phyloP scores from a whole-genome alignment of 2,113 vertebrate genomes.

The Hyperopisus bebe region DNA sequence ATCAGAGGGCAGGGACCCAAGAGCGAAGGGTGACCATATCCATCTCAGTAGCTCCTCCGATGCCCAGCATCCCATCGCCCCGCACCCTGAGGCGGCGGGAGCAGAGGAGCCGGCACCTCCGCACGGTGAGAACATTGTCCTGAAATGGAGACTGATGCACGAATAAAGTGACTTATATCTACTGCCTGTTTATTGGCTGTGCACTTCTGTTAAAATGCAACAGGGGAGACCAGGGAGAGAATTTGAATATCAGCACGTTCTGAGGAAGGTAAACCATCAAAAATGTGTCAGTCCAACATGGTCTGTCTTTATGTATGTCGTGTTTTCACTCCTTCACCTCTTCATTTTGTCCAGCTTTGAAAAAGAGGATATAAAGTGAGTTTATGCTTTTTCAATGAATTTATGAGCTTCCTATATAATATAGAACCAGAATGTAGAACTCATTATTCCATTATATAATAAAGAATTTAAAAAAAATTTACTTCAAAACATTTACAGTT shows the following conservation, averaged over 20 bases:
- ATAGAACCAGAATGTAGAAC: neutral
- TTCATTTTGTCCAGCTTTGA: neutral
- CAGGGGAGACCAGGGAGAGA: conserved; percentile 61
- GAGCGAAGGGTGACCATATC: conserved; percentile 75
- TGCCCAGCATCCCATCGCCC: conserved; percentile 79
- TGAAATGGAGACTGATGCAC: neutral
- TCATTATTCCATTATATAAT: neutral
- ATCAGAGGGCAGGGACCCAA: conserved; percentile 70
- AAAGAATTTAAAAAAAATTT: neutral
- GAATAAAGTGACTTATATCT: neutral
- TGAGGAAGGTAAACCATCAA: conserved; percentile 52
- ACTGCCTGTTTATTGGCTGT: neutral
- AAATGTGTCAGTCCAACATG: neutral
- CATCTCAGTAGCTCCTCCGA: conserved; percentile 74
- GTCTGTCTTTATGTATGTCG: neutral
- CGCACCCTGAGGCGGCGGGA: conserved; percentile 72
- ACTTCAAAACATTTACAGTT: neutral
- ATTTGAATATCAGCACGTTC: conserved; percentile 51
- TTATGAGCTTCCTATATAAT: neutral
- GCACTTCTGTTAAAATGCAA: conserved; percentile 43
- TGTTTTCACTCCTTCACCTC: neutral
- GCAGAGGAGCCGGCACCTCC: conserved; percentile 72
- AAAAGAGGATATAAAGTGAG: neutral
- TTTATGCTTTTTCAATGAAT: neutral
- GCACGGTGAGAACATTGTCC: conserved; percentile 61